These are phyloP conservation scores for Cottus gobio DNA, from an alignment of 2,113 vertebrate species.

Conservation along the genomic window DNA sequence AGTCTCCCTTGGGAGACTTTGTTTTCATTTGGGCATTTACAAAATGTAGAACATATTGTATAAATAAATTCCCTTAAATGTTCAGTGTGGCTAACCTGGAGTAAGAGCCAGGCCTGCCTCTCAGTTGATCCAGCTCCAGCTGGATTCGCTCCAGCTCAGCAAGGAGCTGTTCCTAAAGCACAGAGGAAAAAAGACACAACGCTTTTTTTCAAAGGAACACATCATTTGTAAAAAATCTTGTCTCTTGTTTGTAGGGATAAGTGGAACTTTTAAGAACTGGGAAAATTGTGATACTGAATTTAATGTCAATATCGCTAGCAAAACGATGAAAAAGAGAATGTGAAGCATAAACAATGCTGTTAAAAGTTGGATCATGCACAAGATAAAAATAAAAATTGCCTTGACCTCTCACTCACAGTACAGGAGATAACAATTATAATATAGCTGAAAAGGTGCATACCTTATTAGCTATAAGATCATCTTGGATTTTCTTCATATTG, in stretches of 20 bases:
- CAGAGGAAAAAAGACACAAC: constrained; percentile 7
- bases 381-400: neutral
- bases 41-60: neutral
- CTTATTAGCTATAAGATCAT: constrained; percentile 92
- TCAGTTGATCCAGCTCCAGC: constrained; percentile 91
- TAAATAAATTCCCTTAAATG: constrained; percentile 22
- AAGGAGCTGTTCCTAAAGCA: constrained; percentile 88
- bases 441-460: constrained; percentile 61
- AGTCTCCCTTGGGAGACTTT: constrained; percentile 22
- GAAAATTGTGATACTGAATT: neutral
- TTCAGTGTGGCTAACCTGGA: constrained; percentile 84
- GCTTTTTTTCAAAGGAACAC: neutral
- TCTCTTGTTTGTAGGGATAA: neutral
- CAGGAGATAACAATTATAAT: neutral
- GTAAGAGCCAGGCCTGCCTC: constrained; percentile 88
- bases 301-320: neutral
- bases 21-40: constrained; percentile 29
- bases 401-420: neutral
- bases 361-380: neutral
- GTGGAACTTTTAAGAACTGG: neutral
- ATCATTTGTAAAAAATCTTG: neutral
- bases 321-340: neutral
- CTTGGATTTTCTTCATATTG: constrained; percentile 95
- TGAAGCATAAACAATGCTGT: neutral
- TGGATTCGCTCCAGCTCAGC: constrained; percentile 92